Base-by-base conservation (phyloP, 2,888 invertebrate genomes). In the Craniophora ligustri region DNA sequence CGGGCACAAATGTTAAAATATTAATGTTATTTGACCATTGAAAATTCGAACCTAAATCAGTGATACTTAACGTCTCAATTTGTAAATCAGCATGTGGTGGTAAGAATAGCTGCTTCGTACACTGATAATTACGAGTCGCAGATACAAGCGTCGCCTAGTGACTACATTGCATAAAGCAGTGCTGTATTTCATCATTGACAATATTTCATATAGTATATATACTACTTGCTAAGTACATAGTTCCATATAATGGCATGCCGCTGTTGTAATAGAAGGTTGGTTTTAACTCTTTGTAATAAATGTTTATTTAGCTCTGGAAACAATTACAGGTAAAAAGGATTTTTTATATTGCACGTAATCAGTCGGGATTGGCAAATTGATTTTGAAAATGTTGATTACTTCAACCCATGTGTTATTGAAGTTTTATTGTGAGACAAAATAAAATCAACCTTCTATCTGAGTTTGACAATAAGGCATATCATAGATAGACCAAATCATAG, bases 121-220 rank as follows among this genome's bases (percentile, higher is more conserved):
- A 23, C 6, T 15, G 3, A 53, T 19, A 34, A 13, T 26, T 15
- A 46, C 34, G 13, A 11, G 5, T 46, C 28, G 26, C 64, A 68
- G 55, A 45, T 51, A 59, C 21, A 79, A 78, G 78, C 79, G 31
- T 76, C 38, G 72, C 70, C 75, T 71, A 75, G 30, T 23, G 6
- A 51, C 73, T 75, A 78, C 69, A 30, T 67, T 50, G 69, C 61
- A 38, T 60, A 13, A 80, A 82, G 82, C 81, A 67, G 72, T 75
- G 76, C 59, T 56, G 75, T 64, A 56, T 51, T 34, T 13, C 19
- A 15, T 18, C 18, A 39, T 32, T 45, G 15, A 57, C 62, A 61
- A 60, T 49, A 40, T 51, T 40, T 5, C 41, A 54, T 40, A 46
- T 26, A 14, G 39, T 39, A 67, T 26, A 44, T 39, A 67, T 26